Evolutionary conservation across 2,797 vertebrate species (phyloP).

Genomic region (Danionella dracula): DNA sequence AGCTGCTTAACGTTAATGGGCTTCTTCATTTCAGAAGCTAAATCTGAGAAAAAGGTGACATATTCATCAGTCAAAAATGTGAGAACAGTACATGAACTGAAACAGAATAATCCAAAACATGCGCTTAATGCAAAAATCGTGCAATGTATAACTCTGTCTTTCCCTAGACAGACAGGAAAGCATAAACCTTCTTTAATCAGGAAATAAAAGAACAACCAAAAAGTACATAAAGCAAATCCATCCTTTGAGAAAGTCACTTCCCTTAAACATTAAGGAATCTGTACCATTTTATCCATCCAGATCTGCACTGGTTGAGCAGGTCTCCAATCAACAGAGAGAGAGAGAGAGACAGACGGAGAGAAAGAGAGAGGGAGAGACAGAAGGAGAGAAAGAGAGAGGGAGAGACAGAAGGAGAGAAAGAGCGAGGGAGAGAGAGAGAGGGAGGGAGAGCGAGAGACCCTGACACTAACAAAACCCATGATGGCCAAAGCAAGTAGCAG

Average conservation of each 20-base stretch:
- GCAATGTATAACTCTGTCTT: constrained; percentile 81
- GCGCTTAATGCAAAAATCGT: constrained; percentile 87
- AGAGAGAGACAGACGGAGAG: constrained; percentile 9
- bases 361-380: neutral
- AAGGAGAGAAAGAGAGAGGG: neutral
- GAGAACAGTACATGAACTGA: constrained; percentile 38
- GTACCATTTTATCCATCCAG: constrained; percentile 75
- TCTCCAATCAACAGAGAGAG: constrained; percentile 60
- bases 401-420: constrained; percentile 5
- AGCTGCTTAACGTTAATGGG: constrained; percentile 30
- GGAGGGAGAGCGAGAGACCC: neutral
- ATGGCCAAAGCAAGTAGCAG: constrained; percentile 55
- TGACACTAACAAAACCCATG: constrained; percentile 4
- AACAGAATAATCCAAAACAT: constrained; percentile 70
- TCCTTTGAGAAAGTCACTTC: constrained; percentile 74
- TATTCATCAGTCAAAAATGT: constrained; percentile 33
- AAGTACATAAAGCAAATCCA: constrained; percentile 81
- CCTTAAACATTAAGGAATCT: constrained; percentile 99
- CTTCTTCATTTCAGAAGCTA: constrained; percentile 38
- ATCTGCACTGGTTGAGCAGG: constrained; percentile 70
- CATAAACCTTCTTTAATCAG: constrained; percentile 78
- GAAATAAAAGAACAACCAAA: constrained; percentile 59
- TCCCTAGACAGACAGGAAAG: constrained; percentile 73
- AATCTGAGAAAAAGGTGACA: constrained; percentile 37
- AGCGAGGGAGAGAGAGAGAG: constrained; percentile 20